Percentiles rank a stretch among this genome's conserved stretches.
phyloP scores from a whole-genome alignment of 2,888 invertebrate species.

The Lutraria lutraria region DNA sequence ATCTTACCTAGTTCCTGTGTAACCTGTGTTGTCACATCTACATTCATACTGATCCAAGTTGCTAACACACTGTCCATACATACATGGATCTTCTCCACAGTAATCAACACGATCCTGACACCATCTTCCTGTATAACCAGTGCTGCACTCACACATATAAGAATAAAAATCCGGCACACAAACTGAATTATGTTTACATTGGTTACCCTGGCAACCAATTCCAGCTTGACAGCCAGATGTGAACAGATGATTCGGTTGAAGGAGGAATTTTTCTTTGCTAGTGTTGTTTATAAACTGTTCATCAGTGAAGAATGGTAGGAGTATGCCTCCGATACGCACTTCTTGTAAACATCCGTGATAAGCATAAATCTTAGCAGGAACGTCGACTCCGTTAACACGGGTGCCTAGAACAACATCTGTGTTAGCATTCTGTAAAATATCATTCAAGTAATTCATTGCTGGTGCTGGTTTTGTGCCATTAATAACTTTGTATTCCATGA shows the following conservation, averaged over 20 bases:
- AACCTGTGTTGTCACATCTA: slow-evolving; percentile 77
- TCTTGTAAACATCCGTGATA: slow-evolving; percentile 95
- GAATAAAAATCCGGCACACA: slow-evolving; percentile 81
- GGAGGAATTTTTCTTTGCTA: slow-evolving; percentile 71
- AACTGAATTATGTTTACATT: slow-evolving; percentile 91
- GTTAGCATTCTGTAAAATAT: slow-evolving; percentile 33
- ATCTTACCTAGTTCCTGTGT: slow-evolving; percentile 77
- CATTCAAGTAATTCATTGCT: slow-evolving; percentile 36
- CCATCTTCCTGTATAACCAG: slow-evolving; percentile 78
- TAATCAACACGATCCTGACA: slow-evolving; percentile 91
- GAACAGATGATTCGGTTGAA: slow-evolving; percentile 32
- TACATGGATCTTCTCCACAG: slow-evolving; percentile 91
- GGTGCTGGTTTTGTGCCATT: slow-evolving; percentile 17
- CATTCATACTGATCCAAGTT: slow-evolving; percentile 74
- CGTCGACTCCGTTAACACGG: background rate
- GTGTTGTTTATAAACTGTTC: slow-evolving; percentile 74
- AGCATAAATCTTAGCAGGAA: slow-evolving; percentile 26
- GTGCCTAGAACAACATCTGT: slow-evolving; percentile 46
- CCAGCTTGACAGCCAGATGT: slow-evolving; percentile 63
- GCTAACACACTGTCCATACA: slow-evolving; percentile 79
- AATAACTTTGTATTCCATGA: slow-evolving; percentile 39
- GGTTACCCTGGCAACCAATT: slow-evolving; percentile 57
- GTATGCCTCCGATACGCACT: slow-evolving; percentile 93
- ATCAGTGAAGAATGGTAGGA: slow-evolving; percentile 94
- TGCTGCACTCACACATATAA: slow-evolving; percentile 81